These are phyloP conservation scores for Danio albolineatus DNA, from an alignment of 2,797 vertebrate species.

Conservation along the genomic window DNA sequence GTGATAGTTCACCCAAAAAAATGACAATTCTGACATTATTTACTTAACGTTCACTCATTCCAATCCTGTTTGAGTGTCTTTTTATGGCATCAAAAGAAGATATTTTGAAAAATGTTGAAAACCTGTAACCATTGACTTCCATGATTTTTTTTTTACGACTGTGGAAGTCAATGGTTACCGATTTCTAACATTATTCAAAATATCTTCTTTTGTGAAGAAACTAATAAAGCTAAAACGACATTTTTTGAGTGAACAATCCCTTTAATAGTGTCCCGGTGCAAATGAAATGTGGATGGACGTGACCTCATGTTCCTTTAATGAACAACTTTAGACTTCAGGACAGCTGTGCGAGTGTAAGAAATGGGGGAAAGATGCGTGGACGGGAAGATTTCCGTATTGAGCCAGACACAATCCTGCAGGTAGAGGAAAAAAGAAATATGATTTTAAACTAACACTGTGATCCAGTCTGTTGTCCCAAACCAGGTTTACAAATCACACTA, in stretches of 20 bases:
- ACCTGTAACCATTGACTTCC: no score
- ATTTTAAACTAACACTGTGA: constrained; percentile 76
- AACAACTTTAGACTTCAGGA: constrained; percentile 14
- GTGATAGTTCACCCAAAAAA: not conserved
- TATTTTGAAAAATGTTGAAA: no score
- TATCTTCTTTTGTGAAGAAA: no score
- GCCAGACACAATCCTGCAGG: constrained; percentile 9
- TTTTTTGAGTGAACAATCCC: no score
- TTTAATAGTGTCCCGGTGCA: constrained; percentile 19
- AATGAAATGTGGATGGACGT: constrained; percentile 3
- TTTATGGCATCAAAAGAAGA: no score
- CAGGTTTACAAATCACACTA: constrained; percentile 65
- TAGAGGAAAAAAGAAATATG: constrained; percentile 47
- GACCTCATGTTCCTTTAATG: constrained; percentile 36
- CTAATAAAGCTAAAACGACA: no score
- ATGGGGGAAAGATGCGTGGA: not conserved
- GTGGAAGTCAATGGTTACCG: no score
- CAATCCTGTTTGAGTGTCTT: no score
- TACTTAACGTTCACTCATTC: no score
- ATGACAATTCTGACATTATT: no score
- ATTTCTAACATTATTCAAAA: no score
- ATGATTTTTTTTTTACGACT: no score
- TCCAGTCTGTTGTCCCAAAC: constrained; percentile 60
- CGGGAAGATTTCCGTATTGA: constrained; percentile 30
- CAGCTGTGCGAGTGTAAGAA: constrained; percentile 1